These are phyloP conservation scores for Synergus itoensis DNA, from an alignment of 2,888 invertebrate genomes.

Conservation along the genomic window DNA sequence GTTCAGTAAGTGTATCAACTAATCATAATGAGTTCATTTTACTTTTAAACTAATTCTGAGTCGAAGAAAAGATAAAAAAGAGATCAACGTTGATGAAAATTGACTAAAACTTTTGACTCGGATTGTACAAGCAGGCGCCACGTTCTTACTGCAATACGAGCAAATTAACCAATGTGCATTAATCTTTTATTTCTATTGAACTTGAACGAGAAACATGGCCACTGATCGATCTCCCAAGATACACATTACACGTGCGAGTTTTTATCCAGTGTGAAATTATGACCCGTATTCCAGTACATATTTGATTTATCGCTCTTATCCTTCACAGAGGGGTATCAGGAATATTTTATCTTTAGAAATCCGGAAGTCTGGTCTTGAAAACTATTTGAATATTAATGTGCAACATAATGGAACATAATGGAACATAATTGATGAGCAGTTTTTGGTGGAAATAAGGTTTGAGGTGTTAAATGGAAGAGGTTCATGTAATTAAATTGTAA, in stretches of 20 bases:
- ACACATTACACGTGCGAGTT: slow-evolving; percentile 5
- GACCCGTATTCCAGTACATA: not conserved
- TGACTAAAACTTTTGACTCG: slow-evolving; percentile 5
- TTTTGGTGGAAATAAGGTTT: too few relatives aligned
- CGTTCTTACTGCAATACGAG: slow-evolving; percentile 10
- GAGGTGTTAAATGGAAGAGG: not conserved
- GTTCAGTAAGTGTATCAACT: not conserved
- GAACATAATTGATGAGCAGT: too few relatives aligned
- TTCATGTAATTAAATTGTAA: not conserved
- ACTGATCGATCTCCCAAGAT: slow-evolving; percentile 27
- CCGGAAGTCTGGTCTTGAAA: not conserved
- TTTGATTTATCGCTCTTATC: not conserved
- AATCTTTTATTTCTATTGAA: slow-evolving; percentile 38
- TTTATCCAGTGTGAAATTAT: slow-evolving; percentile 12
- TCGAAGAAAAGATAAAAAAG: not conserved
- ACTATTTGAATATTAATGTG: not conserved
- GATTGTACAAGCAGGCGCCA: slow-evolving; percentile 27
- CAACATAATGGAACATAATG: too few relatives aligned
- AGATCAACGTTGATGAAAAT: not conserved
- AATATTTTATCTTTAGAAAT: not conserved
- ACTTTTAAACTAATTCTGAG: not conserved
- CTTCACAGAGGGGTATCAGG: not conserved
- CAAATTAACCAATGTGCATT: slow-evolving; percentile 8
- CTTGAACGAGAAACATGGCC: slow-evolving; percentile 34
- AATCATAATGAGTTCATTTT: not conserved